Percentiles rank a stretch among this genome's conserved stretches.
phyloP scores from a whole-genome alignment of 2,888 invertebrate species.

The Abrostola tripartita region DNA sequence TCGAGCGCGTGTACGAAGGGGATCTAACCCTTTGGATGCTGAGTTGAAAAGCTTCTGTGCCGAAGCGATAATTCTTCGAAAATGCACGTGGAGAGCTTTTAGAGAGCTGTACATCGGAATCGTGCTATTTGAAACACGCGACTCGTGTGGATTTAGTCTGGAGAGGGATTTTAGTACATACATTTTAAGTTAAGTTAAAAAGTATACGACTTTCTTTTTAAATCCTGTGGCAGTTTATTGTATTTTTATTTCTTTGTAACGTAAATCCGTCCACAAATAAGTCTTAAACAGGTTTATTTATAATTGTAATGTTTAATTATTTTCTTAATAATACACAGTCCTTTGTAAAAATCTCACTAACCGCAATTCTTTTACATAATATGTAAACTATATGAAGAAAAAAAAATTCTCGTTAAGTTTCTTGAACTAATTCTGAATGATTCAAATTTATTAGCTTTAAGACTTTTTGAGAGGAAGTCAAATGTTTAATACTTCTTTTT shows the following conservation, averaged over 20 bases:
- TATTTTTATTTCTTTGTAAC: slow-evolving; percentile 30
- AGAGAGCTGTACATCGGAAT: slow-evolving; percentile 34
- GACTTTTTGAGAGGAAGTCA: slow-evolving; percentile 25
- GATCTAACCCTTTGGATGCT: slow-evolving; percentile 28
- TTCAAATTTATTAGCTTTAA: slow-evolving; percentile 28
- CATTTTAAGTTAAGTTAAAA: slow-evolving; percentile 31
- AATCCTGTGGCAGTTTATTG: slow-evolving; percentile 24
- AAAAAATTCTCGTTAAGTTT: slow-evolving; percentile 8
- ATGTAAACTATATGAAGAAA: slow-evolving; percentile 3
- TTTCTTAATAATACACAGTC: slow-evolving; percentile 10
- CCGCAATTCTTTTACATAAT: neutral
- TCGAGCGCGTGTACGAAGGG: slow-evolving; percentile 20
- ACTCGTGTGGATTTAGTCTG: slow-evolving; percentile 32
- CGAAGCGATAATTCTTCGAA: slow-evolving; percentile 41
- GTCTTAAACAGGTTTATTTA: slow-evolving; percentile 25
- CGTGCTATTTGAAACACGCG: slow-evolving; percentile 32
- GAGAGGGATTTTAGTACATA: slow-evolving; percentile 31
- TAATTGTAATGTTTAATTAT: slow-evolving; percentile 17
- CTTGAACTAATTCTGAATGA: slow-evolving; percentile 17
- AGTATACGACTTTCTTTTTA: slow-evolving; percentile 40
- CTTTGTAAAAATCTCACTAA: slow-evolving; percentile 10
- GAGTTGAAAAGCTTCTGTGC: slow-evolving; percentile 29
- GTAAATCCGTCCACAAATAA: slow-evolving; percentile 45
- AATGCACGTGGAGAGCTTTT: slow-evolving; percentile 43
- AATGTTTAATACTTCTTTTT: slow-evolving; percentile 27